phyloP scores from a whole-genome alignment of 2,888 invertebrate genomes.

The Pteria penguin region DNA sequence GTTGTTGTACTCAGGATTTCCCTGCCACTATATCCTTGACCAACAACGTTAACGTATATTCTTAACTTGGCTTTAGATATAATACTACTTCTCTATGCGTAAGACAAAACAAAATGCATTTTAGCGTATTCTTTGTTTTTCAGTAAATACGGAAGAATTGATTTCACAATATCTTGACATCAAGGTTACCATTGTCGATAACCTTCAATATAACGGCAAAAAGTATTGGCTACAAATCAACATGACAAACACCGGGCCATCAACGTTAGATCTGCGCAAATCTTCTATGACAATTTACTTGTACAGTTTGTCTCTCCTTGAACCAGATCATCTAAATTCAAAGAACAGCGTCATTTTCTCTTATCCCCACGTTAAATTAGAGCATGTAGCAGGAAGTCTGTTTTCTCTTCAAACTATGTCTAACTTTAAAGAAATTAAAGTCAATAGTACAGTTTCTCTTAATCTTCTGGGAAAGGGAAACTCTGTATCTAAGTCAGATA shows the following conservation, averaged over 20 bases:
- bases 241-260: not conserved
- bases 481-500: not conserved
- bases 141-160: too few relatives aligned
- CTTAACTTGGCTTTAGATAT: too few relatives aligned
- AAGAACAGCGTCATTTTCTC: not conserved
- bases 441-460: not conserved
- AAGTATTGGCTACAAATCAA: not conserved
- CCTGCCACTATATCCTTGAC: too few relatives aligned
- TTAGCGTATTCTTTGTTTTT: too few relatives aligned
- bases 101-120: too few relatives aligned
- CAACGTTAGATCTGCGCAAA: not conserved
- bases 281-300: not conserved
- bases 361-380: not conserved
- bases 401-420: not conserved
- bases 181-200: not conserved
- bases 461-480: not conserved
- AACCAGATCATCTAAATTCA: not conserved
- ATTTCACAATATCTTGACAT: not conserved
- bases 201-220: not conserved
- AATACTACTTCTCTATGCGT: too few relatives aligned
- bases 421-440: not conserved
- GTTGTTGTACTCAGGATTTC: too few relatives aligned
- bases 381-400: not conserved
- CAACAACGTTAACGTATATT: too few relatives aligned
- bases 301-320: not conserved